Conservation (phyloP, 2,888 invertebrate genomes). For the Agrypnus murinus region DNA sequence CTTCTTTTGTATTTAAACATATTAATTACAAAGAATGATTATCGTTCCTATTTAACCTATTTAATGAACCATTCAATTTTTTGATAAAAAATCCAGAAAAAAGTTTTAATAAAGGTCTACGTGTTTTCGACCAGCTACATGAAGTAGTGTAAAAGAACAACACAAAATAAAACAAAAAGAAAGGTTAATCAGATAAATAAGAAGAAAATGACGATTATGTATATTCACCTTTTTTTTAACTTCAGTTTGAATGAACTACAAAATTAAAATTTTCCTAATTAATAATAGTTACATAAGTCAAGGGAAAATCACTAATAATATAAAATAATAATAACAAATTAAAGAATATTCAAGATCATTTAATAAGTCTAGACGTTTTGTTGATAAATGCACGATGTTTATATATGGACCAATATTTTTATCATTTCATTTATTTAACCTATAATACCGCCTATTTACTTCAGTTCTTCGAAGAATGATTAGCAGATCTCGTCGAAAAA, state of each 20-base stretch:
- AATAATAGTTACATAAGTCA: background rate
- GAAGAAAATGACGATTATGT: too few relatives aligned
- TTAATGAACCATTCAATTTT: conserved; percentile 1
- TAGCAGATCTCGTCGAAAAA: background rate
- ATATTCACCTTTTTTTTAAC: background rate
- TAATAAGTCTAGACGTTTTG: conserved; percentile 20
- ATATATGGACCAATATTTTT: conserved; percentile 32
- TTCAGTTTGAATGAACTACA: background rate
- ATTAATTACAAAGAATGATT: conserved; percentile 1
- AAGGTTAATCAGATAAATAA: background rate
- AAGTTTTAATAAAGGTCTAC: background rate
- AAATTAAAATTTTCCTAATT: too few relatives aligned
- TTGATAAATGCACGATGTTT: conserved; percentile 13
- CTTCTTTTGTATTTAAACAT: background rate
- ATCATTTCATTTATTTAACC: conserved; percentile 3
- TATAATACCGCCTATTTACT: too few relatives aligned
- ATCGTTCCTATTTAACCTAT: conserved; percentile 3
- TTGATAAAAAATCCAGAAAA: conserved; percentile 3
- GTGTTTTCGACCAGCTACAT: background rate
- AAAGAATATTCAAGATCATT: background rate
- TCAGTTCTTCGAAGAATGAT: conserved; percentile 16
- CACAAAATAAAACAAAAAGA: background rate
- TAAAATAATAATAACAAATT: background rate
- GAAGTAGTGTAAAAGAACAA: background rate
- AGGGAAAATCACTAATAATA: background rate